Percentiles rank a stretch among this genome's conserved stretches.
phyloP scores from a whole-genome alignment of 1,140 invertebrate genomes.

The Leptonema lineaticorne region DNA sequence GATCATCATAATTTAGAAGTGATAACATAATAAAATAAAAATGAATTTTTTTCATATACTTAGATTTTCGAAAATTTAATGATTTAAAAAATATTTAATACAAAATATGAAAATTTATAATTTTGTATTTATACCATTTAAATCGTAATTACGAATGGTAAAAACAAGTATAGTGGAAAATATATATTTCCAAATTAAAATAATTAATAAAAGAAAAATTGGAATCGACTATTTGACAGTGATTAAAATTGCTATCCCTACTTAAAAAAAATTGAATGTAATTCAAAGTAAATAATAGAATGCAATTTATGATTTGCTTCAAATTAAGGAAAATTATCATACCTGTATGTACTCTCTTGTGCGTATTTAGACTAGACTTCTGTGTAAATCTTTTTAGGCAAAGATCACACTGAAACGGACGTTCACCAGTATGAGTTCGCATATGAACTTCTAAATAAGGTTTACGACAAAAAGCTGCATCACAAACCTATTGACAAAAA shows the following conservation, averaged over 20 bases:
- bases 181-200: too few species aligned
- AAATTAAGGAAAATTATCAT: constrained; percentile 16
- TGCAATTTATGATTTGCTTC: too few species aligned
- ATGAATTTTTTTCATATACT: background rate
- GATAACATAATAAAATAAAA: background rate
- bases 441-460: constrained; percentile 61
- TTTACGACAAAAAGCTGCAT: constrained; percentile 66
- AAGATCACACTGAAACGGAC: constrained; percentile 67
- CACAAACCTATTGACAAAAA: constrained; percentile 51
- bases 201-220: too few species aligned
- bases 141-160: too few species aligned
- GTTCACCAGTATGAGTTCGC: constrained; percentile 55
- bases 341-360: constrained; percentile 71
- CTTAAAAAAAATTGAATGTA: background rate
- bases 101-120: too few species aligned
- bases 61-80: too few species aligned
- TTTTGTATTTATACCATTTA: too few species aligned
- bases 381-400: constrained; percentile 66
- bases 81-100: too few species aligned
- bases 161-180: too few species aligned
- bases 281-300: background rate
- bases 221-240: too few species aligned
- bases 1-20: background rate
- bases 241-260: constrained; percentile 12
- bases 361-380: constrained; percentile 69